Evolutionary conservation across 2,797 vertebrate species (phyloP).

Genomic region (Mus minutoides): DNA sequence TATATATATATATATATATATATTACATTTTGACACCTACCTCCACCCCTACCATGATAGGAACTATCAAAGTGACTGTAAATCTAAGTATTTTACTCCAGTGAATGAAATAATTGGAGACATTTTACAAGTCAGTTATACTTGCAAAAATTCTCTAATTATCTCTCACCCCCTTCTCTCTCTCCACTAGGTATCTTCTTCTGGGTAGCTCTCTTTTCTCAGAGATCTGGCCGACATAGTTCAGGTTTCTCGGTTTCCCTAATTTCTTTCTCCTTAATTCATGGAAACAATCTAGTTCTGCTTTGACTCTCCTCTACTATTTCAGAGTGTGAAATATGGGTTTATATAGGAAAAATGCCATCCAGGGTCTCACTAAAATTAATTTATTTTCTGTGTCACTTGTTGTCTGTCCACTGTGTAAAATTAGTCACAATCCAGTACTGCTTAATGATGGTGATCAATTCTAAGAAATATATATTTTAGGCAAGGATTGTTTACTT

Average conservation of each 20-base stretch:
- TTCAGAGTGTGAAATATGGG: background rate
- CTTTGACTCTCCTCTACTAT: background rate
- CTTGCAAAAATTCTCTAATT: background rate
- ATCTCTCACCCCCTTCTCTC: background rate
- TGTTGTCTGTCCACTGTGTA: background rate
- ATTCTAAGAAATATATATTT: background rate
- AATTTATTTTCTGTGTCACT: background rate
- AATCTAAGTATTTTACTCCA: conserved; percentile 1
- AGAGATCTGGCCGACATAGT: background rate
- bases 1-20: background rate
- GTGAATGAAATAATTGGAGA: background rate
- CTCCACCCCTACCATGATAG: background rate
- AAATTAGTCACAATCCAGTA: background rate
- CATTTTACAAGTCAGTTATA: background rate
- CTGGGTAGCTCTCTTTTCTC: background rate
- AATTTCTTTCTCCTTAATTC: conserved; percentile 1
- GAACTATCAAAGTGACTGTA: background rate
- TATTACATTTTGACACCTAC: background rate
- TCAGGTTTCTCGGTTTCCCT: background rate
- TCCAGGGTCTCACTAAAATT: background rate
- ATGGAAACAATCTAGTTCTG: background rate
- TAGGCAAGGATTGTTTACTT: background rate
- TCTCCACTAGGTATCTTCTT: background rate
- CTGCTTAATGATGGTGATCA: background rate
- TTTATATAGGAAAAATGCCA: conserved; percentile 6